Base-by-base conservation (phyloP, 2,113 vertebrate genomes). In the Athene cunicularia region DNA sequence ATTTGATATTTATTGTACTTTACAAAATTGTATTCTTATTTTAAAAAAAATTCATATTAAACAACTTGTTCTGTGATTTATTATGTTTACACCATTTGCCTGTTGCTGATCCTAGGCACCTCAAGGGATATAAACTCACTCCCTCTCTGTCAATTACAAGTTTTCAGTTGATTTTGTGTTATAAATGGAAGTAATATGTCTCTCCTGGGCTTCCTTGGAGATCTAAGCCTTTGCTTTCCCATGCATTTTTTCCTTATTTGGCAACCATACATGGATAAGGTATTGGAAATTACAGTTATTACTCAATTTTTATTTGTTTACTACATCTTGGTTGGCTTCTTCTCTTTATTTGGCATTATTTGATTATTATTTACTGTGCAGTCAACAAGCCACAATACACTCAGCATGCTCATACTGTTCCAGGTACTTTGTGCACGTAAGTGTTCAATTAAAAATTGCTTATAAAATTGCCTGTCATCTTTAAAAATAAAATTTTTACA, bases 261-360 rank as follows among this genome's bases (percentile, higher is more conserved):
- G 88, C 5, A 4, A 72, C 73, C 41, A 70, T 62, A 67, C 63
- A 16, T 80, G 64, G 77, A 88, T 62, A 90, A 93, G 52, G 88
- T 83, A 95, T 87, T 79, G 66, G 91, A 96, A 98, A 96, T 97
- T 94, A 68, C 14, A 86, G 53, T 96, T 96, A 96, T 67, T 95
- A 94, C 80, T 97, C 95, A 95, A 93, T 97, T 92, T 95, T 95
- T 96, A 94, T 96, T 94, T 97, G 83, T 80, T 94, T 97, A 85
- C 89, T 87, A 43, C 16, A 14, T 82, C 41, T 50, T 77, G 84
- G 47, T 95, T 90, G 87, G 91, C 60, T 66, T 50, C 63, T 70
- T 63, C 77, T 82, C 84, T 93, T 94, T 76, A 62, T 90, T 96
- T 94, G 72, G 76, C 72, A 68, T 90, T 87, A 94, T 95, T 95